phyloP scores from a whole-genome alignment of 2,888 invertebrate genomes.

The Chironomus riparius region DNA sequence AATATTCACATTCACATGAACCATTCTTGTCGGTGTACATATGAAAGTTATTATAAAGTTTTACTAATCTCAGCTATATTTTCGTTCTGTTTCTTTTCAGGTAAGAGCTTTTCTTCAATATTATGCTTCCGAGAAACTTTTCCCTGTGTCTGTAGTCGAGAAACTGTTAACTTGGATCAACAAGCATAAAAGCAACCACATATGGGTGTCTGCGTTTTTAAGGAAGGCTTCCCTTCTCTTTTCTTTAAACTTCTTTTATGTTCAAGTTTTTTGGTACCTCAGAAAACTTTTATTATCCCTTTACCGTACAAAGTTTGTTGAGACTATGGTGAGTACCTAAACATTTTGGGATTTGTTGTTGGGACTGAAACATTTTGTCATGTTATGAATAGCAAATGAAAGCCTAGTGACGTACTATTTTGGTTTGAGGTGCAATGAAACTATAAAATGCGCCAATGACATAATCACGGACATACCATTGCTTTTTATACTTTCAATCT shows the following conservation, averaged over 20 bases:
- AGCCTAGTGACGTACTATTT: too few species aligned
- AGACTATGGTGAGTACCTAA: too few species aligned
- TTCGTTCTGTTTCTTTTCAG: conserved; percentile 6
- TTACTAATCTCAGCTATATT: background rate
- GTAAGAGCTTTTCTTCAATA: background rate
- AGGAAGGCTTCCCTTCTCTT: background rate
- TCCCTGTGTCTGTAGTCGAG: background rate
- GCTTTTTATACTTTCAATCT: too few species aligned
- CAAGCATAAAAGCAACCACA: conserved; percentile 1
- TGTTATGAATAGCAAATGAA: too few species aligned
- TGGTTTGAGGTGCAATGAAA: too few species aligned
- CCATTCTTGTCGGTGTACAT: background rate
- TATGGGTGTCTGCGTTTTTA: background rate
- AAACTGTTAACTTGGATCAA: background rate
- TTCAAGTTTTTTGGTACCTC: background rate
- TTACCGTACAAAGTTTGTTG: too few species aligned
- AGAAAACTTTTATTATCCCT: too few species aligned
- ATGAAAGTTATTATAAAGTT: background rate
- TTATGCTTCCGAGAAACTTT: background rate
- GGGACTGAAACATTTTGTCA: too few species aligned
- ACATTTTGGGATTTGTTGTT: too few species aligned
- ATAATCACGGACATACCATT: too few species aligned
- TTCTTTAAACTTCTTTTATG: background rate
- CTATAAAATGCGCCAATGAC: too few species aligned
- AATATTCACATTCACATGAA: background rate